Conservation (phyloP, 2,888 invertebrate genomes). For the Sinotaia quadrata region DNA sequence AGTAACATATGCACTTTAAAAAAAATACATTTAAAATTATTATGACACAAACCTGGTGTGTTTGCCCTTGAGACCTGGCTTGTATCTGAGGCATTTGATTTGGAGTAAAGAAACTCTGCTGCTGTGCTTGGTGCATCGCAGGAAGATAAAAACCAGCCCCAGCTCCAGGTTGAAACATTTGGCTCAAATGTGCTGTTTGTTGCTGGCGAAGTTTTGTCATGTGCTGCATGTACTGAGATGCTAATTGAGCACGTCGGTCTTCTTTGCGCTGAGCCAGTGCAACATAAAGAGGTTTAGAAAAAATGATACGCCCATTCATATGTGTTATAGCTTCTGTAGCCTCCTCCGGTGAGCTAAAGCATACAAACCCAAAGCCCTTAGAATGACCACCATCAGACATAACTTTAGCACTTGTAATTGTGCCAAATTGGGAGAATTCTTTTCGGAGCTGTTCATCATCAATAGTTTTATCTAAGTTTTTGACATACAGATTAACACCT, state of each 20-base stretch:
- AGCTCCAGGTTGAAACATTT: conserved; percentile 84
- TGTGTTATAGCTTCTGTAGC: conserved; percentile 99
- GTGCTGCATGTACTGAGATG: conserved; percentile 98
- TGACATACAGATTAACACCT: conserved; percentile 98
- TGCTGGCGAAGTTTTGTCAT: conserved; percentile 85
- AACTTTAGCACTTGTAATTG: conserved; percentile 98
- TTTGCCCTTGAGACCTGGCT: conserved; percentile 16
- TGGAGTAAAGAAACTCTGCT: conserved; percentile 89
- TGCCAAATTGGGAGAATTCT: conserved; percentile 95
- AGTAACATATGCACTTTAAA: no score
- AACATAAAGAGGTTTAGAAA: conserved; percentile 97
- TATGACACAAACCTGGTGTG: no score
- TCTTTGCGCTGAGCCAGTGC: conserved; percentile 99
- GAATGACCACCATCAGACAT: conserved; percentile 71
- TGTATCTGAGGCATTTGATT: conserved; percentile 86
- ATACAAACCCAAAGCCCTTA: conserved; percentile 97
- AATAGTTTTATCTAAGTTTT: conserved; percentile 97
- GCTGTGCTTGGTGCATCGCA: conserved; percentile 85
- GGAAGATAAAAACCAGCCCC: conserved; percentile 88
- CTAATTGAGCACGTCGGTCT: conserved; percentile 97
- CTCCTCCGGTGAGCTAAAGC: conserved; percentile 96
- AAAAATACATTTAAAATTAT: no score
- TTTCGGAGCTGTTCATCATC: conserved; percentile 96
- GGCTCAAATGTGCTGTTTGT: conserved; percentile 59
- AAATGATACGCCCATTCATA: conserved; percentile 98